Evolutionary conservation across 1,140 invertebrate species (phyloP).

Genomic region (Copidosoma floridanum): DNA sequence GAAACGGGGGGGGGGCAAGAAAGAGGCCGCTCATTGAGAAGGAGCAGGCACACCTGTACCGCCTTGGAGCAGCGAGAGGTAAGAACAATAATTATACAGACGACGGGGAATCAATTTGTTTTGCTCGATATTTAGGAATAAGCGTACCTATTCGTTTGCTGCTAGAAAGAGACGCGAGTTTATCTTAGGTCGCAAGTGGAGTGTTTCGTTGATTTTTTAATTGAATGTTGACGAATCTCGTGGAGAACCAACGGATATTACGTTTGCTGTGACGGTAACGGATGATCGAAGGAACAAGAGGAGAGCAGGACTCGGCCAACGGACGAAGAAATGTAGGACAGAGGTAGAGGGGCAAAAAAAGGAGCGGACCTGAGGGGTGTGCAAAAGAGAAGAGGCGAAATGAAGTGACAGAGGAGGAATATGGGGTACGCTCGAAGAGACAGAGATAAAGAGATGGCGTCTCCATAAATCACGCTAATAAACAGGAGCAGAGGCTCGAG

Average conservation of each 20-base stretch:
- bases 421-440: conserved; percentile 10
- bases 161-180: no score
- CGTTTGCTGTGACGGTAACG: neutral
- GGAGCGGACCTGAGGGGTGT: conserved; percentile 6
- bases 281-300: conserved; percentile 7
- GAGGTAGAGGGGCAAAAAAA: conserved; percentile 7
- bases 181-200: no score
- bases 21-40: no score
- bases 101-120: conserved; percentile 3
- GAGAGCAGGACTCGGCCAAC: no score
- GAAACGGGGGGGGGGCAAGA: neutral
- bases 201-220: no score
- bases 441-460: conserved; percentile 14
- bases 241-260: conserved; percentile 6
- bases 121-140: neutral
- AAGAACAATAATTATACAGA: no score
- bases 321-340: conserved; percentile 27
- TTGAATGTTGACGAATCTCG: no score
- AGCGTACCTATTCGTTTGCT: no score
- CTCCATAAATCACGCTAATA: conserved; percentile 44
- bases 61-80: no score
- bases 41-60: no score
- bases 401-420: conserved; percentile 1
- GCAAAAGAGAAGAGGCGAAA: conserved; percentile 12
- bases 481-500: conserved; percentile 25